Evolutionary conservation across 2,888 invertebrate species (phyloP).

Genomic region (Pollenia labialis): DNA sequence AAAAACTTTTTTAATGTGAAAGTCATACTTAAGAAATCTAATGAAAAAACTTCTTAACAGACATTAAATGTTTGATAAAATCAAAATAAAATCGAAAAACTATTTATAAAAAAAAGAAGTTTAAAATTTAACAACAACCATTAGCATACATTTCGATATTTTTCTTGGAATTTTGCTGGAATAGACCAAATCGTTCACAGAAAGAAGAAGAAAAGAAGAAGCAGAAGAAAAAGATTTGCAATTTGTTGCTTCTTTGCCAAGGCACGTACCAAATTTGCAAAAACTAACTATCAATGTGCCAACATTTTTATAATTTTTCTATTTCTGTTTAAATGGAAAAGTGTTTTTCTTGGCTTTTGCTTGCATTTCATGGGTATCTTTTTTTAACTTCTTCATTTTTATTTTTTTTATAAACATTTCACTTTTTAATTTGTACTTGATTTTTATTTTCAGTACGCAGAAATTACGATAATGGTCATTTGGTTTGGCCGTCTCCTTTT

Average conservation of each 20-base stretch:
- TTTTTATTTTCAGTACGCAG: conserved; percentile 70
- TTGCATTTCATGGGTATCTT: neutral
- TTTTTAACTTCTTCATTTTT: conserved; percentile 10
- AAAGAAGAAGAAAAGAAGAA: no score
- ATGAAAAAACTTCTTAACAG: conserved; percentile 45
- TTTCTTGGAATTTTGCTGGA: conserved; percentile 49
- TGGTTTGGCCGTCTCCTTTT: conserved; percentile 46
- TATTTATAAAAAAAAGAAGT: conserved; percentile 45
- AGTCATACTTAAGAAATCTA: neutral
- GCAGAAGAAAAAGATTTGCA: neutral
- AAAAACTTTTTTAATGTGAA: conserved; percentile 15
- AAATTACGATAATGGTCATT: conserved; percentile 50
- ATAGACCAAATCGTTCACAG: neutral
- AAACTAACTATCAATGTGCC: conserved; percentile 64
- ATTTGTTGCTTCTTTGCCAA: conserved; percentile 62
- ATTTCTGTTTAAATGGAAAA: conserved; percentile 72
- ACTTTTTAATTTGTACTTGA: conserved; percentile 81
- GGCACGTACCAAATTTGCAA: conserved; percentile 61
- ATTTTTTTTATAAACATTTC: conserved; percentile 78
- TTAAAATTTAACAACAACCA: conserved; percentile 55
- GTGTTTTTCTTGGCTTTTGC: conserved; percentile 73
- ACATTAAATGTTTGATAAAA: conserved; percentile 58
- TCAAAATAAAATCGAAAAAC: conserved; percentile 41
- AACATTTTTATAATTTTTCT: conserved; percentile 66
- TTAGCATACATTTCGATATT: conserved; percentile 68